Evolutionary conservation across 2,113 vertebrate species (phyloP).

Genomic region (Burhinus oedicnemus): DNA sequence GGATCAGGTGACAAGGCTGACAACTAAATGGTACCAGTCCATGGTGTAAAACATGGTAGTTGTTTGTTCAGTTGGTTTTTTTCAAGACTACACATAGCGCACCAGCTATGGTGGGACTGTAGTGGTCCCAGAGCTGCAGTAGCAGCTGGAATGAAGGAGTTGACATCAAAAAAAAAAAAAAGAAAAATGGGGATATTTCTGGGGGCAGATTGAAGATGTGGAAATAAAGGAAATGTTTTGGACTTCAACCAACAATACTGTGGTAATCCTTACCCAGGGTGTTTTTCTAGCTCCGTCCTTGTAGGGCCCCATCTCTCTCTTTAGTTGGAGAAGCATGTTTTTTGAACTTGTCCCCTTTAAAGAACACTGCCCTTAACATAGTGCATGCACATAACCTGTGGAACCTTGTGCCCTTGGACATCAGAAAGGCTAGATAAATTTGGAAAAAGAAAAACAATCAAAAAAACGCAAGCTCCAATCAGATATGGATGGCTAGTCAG

Average conservation of each 20-base stretch:
- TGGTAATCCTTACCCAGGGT: background rate
- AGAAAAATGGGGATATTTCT: background rate
- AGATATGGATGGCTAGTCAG: background rate
- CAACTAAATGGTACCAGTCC: background rate
- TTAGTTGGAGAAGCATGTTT: background rate
- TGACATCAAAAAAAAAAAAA: background rate
- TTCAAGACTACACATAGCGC: background rate
- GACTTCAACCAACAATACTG: background rate
- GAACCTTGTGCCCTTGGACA: fast-evolving
- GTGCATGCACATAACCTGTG: no score
- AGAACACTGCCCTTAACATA: fast-evolving
- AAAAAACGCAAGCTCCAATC: fast-evolving
- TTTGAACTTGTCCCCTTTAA: background rate
- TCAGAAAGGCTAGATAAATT: background rate
- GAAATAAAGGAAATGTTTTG: background rate
- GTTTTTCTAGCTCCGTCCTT: background rate
- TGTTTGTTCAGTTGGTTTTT: no score
- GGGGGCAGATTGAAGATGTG: background rate
- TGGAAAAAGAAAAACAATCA: background rate
- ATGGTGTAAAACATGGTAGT: background rate
- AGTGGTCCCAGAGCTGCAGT: background rate
- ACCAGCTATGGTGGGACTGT: background rate
- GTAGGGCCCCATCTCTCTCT: background rate
- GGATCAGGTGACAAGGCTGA: background rate
- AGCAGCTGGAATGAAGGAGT: background rate